phyloP scores from a whole-genome alignment of 2,113 vertebrate genomes.

The Rhinopithecus roxellana region DNA sequence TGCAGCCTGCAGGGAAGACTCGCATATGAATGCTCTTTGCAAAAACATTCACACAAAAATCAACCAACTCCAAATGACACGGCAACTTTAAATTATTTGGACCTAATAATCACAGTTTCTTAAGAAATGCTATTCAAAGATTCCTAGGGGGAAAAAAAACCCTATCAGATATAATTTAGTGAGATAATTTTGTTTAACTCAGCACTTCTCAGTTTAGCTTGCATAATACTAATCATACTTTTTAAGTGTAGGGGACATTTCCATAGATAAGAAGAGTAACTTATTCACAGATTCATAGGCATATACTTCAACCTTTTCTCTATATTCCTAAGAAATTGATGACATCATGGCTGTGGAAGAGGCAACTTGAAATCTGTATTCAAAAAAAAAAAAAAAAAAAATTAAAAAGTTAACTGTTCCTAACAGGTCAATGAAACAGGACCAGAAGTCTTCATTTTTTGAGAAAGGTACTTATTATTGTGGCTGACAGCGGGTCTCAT shows the following conservation, averaged over 20 bases:
- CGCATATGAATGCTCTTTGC: neutral
- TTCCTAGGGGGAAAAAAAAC: neutral
- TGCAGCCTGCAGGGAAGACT: neutral
- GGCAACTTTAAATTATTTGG: neutral
- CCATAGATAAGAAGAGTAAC: neutral
- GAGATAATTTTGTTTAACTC: neutral
- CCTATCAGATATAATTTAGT: neutral
- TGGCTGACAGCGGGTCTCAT: neutral
- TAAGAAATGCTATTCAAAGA: neutral
- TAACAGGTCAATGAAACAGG: neutral
- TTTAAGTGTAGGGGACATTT: neutral
- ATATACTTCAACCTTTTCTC: neutral
- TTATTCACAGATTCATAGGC: neutral
- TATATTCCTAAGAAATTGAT: neutral
- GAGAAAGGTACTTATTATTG: neutral
- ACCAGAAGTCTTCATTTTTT: conserved; percentile 1
- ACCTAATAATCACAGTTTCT: neutral
- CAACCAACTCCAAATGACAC: neutral
- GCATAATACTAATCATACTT: neutral
- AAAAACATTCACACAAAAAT: neutral
- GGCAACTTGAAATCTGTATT: neutral
- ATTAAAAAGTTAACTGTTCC: neutral
- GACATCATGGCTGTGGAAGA: neutral
- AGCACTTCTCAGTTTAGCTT: conserved; percentile 21
- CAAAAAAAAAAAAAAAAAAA: neutral